phyloP scores from a whole-genome alignment of 1,140 invertebrate genomes.

The Aphis craccivora region DNA sequence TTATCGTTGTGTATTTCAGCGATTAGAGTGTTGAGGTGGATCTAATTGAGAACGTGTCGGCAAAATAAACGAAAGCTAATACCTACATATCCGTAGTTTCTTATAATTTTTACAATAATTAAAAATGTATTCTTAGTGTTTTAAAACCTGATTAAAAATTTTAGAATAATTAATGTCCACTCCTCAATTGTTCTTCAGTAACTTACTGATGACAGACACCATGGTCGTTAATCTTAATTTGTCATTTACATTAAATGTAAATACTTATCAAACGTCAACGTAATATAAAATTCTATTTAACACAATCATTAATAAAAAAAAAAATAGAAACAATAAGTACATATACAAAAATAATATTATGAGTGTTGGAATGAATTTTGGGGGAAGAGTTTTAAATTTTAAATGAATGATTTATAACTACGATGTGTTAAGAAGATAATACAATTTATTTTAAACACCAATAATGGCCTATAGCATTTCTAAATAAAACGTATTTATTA shows the following conservation, averaged over 20 bases:
- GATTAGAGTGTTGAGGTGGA: no score
- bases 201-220: no score
- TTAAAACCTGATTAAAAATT: no score
- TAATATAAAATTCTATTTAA: neutral
- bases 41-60: no score
- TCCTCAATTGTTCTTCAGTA: no score
- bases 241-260: neutral
- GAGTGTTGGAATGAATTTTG: neutral
- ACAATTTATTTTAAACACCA: no score
- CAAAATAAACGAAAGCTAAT: no score
- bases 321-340: neutral
- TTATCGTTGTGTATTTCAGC: neutral
- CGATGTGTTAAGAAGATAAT: neutral
- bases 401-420: neutral
- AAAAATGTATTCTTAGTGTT: no score
- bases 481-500: neutral
- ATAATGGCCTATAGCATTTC: neutral
- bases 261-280: neutral
- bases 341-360: neutral
- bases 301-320: neutral
- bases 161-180: no score
- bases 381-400: neutral
- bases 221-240: neutral
- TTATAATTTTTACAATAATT: no score
- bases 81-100: no score